A percentile compares a stretch with the other conserved stretches of the same genome.
Evolutionary conservation across 2,113 vertebrate genomes (phyloP).

Genomic region (Rhea pennata): DNA sequence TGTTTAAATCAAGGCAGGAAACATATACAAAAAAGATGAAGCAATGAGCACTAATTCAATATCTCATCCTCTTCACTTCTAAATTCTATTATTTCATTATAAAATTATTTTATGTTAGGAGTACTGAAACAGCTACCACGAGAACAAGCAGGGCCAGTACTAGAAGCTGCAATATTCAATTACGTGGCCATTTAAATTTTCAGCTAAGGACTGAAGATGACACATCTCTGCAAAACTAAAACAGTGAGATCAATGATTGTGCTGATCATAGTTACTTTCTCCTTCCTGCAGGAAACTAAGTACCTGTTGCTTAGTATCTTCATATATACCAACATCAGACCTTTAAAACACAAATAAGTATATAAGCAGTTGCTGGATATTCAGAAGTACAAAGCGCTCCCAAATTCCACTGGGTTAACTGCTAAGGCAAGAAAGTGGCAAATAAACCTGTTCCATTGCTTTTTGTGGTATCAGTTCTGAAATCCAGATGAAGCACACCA

Average conservation of each 20-base stretch:
- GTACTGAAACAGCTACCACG: not conserved
- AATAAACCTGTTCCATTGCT: not conserved
- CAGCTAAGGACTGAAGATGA: not conserved
- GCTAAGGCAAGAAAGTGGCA: not conserved
- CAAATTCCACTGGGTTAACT: not conserved
- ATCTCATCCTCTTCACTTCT: not conserved
- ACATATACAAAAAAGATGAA: not conserved
- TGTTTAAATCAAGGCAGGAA: not conserved
- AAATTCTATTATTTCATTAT: not conserved
- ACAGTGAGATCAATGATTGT: not conserved
- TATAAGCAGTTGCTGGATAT: not conserved
- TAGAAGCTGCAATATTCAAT: not conserved
- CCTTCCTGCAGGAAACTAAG: not conserved
- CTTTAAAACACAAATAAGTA: not conserved
- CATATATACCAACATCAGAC: not conserved
- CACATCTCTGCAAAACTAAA: not conserved
- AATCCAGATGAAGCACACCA: not conserved
- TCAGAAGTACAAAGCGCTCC: not conserved
- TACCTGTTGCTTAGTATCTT: not conserved
- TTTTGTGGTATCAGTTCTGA: not conserved
- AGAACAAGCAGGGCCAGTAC: not conserved
- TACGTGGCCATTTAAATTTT: not conserved
- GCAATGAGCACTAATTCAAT: not conserved
- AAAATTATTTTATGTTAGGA: not conserved
- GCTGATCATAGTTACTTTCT: not conserved